These are phyloP conservation scores for Ursus arctos DNA, from an alignment of 2,113 vertebrate species.

Conservation along the genomic window DNA sequence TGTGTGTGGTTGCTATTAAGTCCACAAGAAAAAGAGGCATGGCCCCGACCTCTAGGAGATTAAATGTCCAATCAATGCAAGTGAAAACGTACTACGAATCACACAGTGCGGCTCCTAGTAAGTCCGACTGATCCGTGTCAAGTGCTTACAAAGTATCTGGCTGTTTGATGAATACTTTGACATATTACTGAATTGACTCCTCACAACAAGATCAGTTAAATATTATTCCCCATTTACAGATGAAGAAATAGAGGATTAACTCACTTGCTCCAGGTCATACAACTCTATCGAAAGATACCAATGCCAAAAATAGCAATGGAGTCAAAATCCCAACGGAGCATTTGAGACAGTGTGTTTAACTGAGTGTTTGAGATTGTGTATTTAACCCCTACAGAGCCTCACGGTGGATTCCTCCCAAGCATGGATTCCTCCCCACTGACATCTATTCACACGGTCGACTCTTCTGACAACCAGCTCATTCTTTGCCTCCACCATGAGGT, in stretches of 20 bases:
- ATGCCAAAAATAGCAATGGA: background rate
- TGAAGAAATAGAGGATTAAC: constrained; percentile 2
- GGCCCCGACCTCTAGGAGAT: background rate
- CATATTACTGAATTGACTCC: constrained; percentile 9
- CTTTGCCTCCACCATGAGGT: background rate
- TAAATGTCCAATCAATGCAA: background rate
- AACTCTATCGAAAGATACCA: background rate
- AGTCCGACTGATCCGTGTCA: background rate
- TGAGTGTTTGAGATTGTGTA: background rate
- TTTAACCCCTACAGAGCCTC: background rate
- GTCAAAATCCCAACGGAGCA: constrained; percentile 10
- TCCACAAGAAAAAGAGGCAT: background rate
- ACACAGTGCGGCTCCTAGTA: background rate
- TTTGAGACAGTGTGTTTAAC: background rate
- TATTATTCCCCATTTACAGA: constrained; percentile 17
- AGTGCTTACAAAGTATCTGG: background rate
- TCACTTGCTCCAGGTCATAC: background rate
- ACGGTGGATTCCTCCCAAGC: background rate
- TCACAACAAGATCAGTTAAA: constrained; percentile 10
- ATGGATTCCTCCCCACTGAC: background rate
- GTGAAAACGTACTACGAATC: background rate
- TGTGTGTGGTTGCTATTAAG: background rate
- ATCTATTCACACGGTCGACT: background rate
- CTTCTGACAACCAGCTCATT: background rate
- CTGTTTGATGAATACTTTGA: constrained; percentile 25